These are phyloP conservation scores for Sphenopsis melanotis DNA, from an alignment of 2,797 vertebrate species.

Conservation along the genomic window DNA sequence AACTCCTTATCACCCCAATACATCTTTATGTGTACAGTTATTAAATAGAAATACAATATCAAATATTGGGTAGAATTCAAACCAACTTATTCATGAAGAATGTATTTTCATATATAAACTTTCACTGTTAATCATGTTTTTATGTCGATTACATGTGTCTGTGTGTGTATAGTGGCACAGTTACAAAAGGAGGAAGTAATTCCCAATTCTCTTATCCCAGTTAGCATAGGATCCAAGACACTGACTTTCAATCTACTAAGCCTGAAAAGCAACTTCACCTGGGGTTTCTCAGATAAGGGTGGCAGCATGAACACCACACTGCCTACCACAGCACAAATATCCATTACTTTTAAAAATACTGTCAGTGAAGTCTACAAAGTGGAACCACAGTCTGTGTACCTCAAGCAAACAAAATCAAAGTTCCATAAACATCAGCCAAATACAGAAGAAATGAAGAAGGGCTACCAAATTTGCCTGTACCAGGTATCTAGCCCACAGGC, in stretches of 20 bases:
- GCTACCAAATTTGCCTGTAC: not conserved
- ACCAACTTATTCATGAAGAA: not conserved
- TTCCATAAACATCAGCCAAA: not conserved
- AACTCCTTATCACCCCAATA: not conserved
- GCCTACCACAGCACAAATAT: not conserved
- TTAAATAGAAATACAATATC: not conserved
- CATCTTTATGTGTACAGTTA: not conserved
- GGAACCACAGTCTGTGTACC: not conserved
- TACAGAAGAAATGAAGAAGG: not conserved
- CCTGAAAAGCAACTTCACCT: not conserved
- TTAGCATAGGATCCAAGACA: not conserved
- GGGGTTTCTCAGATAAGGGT: not conserved
- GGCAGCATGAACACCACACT: not conserved
- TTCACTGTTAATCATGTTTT: not conserved
- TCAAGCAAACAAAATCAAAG: not conserved
- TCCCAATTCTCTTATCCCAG: not conserved
- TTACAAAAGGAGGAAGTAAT: not conserved
- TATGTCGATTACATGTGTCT: not conserved
- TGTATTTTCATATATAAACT: not conserved
- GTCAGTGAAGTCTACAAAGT: not conserved
- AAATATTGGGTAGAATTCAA: not conserved
- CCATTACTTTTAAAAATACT: not conserved
- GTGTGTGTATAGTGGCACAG: not conserved
- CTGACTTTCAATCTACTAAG: not conserved
- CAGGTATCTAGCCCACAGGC: not conserved